Evolutionary conservation across 1,140 invertebrate genomes (phyloP).

Genomic region (Leptinotarsa undecemlineata): DNA sequence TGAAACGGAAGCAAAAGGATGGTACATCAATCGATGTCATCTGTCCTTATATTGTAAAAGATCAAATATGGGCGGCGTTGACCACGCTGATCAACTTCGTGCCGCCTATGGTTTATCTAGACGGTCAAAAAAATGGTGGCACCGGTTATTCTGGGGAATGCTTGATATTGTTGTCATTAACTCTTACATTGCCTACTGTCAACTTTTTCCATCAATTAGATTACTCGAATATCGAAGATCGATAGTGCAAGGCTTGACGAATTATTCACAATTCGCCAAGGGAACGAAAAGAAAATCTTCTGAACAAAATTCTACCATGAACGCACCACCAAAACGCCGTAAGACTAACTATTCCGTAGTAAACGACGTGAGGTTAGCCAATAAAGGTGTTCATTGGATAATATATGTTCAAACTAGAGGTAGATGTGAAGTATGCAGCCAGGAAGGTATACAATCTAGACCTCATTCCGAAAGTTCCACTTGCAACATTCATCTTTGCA

Average conservation of each 20-base stretch:
- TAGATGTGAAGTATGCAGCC: background rate
- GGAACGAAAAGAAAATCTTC: background rate
- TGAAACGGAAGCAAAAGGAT: background rate
- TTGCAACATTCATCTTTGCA: background rate
- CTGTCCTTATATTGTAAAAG: background rate
- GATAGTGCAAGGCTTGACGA: no score
- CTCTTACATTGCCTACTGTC: background rate
- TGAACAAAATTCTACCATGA: background rate
- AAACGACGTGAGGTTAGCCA: background rate
- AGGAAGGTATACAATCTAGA: background rate
- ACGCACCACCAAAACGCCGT: background rate
- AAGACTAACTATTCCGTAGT: background rate
- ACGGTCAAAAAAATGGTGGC: background rate
- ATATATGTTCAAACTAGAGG: background rate
- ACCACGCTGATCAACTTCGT: background rate
- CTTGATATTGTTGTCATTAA: conserved; percentile 1
- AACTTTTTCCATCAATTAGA: background rate
- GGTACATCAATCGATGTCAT: background rate
- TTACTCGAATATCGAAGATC: background rate
- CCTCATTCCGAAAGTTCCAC: background rate
- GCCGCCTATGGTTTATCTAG: background rate
- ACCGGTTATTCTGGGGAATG: background rate
- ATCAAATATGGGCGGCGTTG: background rate
- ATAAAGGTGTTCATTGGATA: background rate
- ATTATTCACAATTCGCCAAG: background rate